Evolutionary conservation across 2,113 vertebrate genomes (phyloP), one percentile per base, ranked within the genome.

Genomic region (Sitta europaea): DNA sequence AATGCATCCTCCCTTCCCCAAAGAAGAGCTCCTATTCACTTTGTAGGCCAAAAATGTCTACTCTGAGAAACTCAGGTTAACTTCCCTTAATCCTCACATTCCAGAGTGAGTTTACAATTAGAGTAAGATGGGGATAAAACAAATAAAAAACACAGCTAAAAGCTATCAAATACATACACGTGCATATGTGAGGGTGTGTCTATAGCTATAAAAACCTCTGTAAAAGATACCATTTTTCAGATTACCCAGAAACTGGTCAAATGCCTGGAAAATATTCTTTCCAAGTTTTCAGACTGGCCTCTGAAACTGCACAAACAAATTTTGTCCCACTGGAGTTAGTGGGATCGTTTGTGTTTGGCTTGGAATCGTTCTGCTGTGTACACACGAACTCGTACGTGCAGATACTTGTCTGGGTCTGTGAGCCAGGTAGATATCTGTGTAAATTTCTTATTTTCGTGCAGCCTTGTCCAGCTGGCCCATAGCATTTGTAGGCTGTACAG

Each of bases 181-280:
- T 76, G 61, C 2, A 2, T 28, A 59, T n/a, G 47, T 9, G 1
- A 84, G 88, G 91, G 68, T 66, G 63, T 84, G 88, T 61, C 70
- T 89, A 28, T 61, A 83, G 82, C 72, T 74, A 12, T 72, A 86
- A 50, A 77, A 88, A 77, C 61, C 40, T 81, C 75, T 77, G 78
- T 59, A 92, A 93, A 96, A 88, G 28, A 96, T 86, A 93, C 63
- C 10, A 0, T 66, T 90, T 96, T 95, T 90, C 75, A 81, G 72
- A 95, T 95, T 96, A 95, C 50, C 88, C 93, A 93, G 57, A 88
- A 95, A 90, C 79, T 95, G 88, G 90, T 96, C 57, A 95, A 83
- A 72, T 90, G 95, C 90, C 96, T 94, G 96, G 96, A 96, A 97
- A 97, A 93, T 96, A 84, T 59, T 88, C 95, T 61, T 97, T 96